Conservation (phyloP, 2,888 invertebrate genomes). For the Peribatodes rhomboidaria region DNA sequence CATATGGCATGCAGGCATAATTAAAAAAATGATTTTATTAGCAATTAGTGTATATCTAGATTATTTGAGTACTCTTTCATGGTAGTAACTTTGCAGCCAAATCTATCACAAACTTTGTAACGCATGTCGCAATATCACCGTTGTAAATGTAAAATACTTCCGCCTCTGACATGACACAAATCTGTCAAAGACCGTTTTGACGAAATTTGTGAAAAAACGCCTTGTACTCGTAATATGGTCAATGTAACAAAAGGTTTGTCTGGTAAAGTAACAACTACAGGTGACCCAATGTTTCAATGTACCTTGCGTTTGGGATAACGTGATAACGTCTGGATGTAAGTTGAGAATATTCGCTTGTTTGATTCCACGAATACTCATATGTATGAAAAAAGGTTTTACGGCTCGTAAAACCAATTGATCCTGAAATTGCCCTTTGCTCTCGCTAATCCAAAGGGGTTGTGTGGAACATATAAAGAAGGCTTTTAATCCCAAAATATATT, state of each 20-base stretch:
- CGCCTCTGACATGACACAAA: too few species aligned
- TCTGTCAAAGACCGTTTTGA: too few species aligned
- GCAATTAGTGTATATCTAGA: too few species aligned
- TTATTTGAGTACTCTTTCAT: neutral
- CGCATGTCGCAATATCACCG: too few species aligned
- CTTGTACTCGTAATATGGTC: neutral
- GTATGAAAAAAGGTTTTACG: constrained; percentile 72
- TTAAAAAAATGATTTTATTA: too few species aligned
- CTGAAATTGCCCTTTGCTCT: constrained; percentile 65
- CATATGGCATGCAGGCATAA: too few species aligned
- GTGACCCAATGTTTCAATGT: constrained; percentile 13
- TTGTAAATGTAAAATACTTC: too few species aligned
- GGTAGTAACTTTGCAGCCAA: too few species aligned
- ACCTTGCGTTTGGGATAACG: constrained; percentile 31
- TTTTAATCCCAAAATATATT: constrained; percentile 50
- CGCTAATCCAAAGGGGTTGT: constrained; percentile 52
- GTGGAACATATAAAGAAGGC: constrained; percentile 47
- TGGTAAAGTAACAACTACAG: constrained; percentile 7
- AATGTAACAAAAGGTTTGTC: constrained; percentile 12
- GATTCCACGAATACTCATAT: constrained; percentile 62
- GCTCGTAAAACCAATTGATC: constrained; percentile 76
- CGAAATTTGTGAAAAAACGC: too few species aligned
- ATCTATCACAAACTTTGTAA: too few species aligned
- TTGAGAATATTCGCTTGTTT: constrained; percentile 51
- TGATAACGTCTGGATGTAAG: constrained; percentile 34